These are phyloP conservation scores for Paguma larvata DNA, from an alignment of 2,797 vertebrate species.

Conservation along the genomic window DNA sequence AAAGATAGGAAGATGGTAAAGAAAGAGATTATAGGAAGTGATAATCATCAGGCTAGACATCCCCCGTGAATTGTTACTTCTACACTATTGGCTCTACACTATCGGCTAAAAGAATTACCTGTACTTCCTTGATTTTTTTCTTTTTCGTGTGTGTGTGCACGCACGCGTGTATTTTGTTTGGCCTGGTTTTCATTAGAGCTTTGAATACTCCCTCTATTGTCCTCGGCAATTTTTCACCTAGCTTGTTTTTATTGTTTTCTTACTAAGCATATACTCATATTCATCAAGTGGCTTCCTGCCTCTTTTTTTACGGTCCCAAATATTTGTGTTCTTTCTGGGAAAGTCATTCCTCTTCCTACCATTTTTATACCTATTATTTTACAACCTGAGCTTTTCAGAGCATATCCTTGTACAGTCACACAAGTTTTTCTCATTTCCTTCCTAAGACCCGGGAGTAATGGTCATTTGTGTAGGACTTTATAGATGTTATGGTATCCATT, in stretches of 20 bases:
- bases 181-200: neutral
- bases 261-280: neutral
- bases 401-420: neutral
- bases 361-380: neutral
- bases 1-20: neutral
- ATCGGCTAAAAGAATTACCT: neutral
- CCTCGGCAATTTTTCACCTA: neutral
- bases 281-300: neutral
- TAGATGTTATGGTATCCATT: neutral
- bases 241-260: neutral
- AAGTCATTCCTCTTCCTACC: neutral
- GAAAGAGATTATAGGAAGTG: neutral
- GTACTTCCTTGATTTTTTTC: neutral
- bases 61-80: neutral
- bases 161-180: neutral
- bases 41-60: neutral
- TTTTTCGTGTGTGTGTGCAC: neutral
- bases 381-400: neutral
- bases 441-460: neutral
- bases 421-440: conserved; percentile 17
- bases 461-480: neutral
- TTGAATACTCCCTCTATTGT: neutral
- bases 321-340: neutral
- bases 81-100: neutral
- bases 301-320: neutral